These are phyloP conservation scores for Sturmia bella DNA, from an alignment of 2,888 invertebrate genomes.

Conservation along the genomic window DNA sequence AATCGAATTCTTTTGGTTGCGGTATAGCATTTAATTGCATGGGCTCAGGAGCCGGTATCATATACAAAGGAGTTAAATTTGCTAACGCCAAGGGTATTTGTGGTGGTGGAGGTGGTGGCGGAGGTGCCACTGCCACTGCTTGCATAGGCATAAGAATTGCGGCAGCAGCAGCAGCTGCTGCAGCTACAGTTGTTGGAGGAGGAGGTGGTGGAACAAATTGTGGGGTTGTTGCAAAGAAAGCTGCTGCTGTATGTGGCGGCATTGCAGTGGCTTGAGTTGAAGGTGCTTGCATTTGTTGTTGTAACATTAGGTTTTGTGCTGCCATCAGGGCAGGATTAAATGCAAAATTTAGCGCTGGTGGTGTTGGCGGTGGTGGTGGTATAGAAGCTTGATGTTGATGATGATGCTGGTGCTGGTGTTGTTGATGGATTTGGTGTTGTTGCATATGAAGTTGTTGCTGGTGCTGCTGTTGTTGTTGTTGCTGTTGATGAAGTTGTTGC, in stretches of 20 bases:
- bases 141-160: slow-evolving; percentile 71
- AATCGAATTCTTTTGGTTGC: slow-evolving; percentile 84
- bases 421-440: slow-evolving; percentile 46
- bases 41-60: slow-evolving; percentile 83
- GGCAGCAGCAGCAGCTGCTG: slow-evolving; percentile 73
- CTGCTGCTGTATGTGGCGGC: slow-evolving; percentile 70
- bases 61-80: slow-evolving; percentile 79
- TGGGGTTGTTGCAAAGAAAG: slow-evolving; percentile 67
- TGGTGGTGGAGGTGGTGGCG: slow-evolving; percentile 77
- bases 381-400: slow-evolving; percentile 78
- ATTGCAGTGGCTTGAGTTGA: slow-evolving; percentile 57
- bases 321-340: slow-evolving; percentile 70
- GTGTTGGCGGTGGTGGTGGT: slow-evolving; percentile 71
- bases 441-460: slow-evolving; percentile 69
- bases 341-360: slow-evolving; percentile 72
- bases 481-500: slow-evolving; percentile 62
- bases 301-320: slow-evolving; percentile 62
- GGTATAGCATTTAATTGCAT: slow-evolving; percentile 86
- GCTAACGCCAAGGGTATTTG: slow-evolving; percentile 76
- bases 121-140: slow-evolving; percentile 76
- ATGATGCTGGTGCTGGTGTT: slow-evolving; percentile 71
- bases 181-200: slow-evolving; percentile 70
- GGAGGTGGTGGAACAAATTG: slow-evolving; percentile 76
- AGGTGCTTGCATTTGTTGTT: slow-evolving; percentile 51
- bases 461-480: slow-evolving; percentile 51